Evolutionary conservation across 1,140 invertebrate species (phyloP), one percentile per base, ranked within the genome.

Genomic region (Anastrepha obliqua): DNA sequence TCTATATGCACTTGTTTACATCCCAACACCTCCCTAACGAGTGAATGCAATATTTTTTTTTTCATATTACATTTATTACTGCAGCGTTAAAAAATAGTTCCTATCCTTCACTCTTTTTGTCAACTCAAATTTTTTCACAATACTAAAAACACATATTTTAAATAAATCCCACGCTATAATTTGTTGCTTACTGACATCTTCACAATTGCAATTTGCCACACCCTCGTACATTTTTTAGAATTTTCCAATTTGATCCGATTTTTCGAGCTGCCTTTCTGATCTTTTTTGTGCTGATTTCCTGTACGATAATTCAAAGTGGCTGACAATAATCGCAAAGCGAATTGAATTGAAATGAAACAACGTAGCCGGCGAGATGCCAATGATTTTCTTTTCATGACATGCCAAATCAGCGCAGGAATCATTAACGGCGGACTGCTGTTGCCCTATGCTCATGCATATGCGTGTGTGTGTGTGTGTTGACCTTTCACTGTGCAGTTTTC

Each of bases 211-310:
- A 29, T 6, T 17, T 39, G 67, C 42, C 67, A 74, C 67, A 42
- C 67, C 67, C 67, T 42, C 42, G 67, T 6, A 55, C 51, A 55
- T 55, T 55, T 81, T 81, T 81, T 74, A 44, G 44, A 47, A 74
- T 74, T 81, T 55, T 55, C 47, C 47, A 81, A 81, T 55, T 55
- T 81, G 51, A 51, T 44, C n/a, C 74, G 74, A 81, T 81, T 58
- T 51, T 81, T 7, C n/a, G 8, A 47, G n/a, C 47, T 81, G n/a
- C 20, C 47, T 58, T 55, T 55, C 13, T 81, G 47, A 81, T 81
- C 74, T 55, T n/a, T 81, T 51, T 81, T 51, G 74, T 81, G 74
- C n/a, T 29, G 74, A 81, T 81, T 81, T 81, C 74, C 74, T 81
- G 74, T 47, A n/a, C 20, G 55, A 55, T 29, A 81, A 58, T 81